phyloP scores from a whole-genome alignment of 2,797 vertebrate species.

The Sparidentex hasta region DNA sequence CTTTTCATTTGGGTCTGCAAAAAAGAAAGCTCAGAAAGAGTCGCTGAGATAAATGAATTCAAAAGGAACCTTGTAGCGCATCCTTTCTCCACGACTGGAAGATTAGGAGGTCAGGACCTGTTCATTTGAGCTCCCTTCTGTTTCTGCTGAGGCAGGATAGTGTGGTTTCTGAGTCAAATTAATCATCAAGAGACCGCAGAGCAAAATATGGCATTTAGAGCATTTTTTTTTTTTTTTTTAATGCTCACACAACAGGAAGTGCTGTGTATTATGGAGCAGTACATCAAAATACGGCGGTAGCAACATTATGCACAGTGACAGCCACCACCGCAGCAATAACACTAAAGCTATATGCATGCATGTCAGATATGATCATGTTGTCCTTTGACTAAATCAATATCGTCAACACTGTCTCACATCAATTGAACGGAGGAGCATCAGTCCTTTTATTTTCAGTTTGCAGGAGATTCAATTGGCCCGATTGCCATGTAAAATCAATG shows the following conservation, averaged over 20 bases:
- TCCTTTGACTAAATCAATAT: slow-evolving; percentile 25
- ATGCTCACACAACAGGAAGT: slow-evolving; percentile 53
- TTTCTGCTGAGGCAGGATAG: slow-evolving; percentile 69
- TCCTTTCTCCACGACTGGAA: slow-evolving; percentile 52
- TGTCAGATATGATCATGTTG: slow-evolving; percentile 8
- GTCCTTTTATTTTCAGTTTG: not conserved
- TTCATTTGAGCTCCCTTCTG: slow-evolving; percentile 59
- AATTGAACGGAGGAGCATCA: not conserved
- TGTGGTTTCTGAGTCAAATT: slow-evolving; percentile 61
- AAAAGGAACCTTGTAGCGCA: slow-evolving; percentile 31
- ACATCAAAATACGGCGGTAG: slow-evolving; percentile 34
- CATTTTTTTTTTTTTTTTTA: slow-evolving; percentile 32
- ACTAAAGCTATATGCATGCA: not conserved
- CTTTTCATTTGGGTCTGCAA: slow-evolving; percentile 28
- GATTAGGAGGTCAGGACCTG: slow-evolving; percentile 67
- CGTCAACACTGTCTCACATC: not conserved
- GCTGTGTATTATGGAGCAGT: slow-evolving; percentile 15
- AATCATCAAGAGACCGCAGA: slow-evolving; percentile 60
- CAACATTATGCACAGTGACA: slow-evolving; percentile 30
- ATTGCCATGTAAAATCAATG: slow-evolving; percentile 3
- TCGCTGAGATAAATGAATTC: slow-evolving; percentile 59
- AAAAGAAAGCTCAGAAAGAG: slow-evolving; percentile 19
- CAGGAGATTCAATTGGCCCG: not conserved
- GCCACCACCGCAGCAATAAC: not conserved
- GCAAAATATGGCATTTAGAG: slow-evolving; percentile 48